Base-by-base conservation (phyloP, 35 echinoderm and acorn worm species). In the Holothuria glaberrima region DNA sequence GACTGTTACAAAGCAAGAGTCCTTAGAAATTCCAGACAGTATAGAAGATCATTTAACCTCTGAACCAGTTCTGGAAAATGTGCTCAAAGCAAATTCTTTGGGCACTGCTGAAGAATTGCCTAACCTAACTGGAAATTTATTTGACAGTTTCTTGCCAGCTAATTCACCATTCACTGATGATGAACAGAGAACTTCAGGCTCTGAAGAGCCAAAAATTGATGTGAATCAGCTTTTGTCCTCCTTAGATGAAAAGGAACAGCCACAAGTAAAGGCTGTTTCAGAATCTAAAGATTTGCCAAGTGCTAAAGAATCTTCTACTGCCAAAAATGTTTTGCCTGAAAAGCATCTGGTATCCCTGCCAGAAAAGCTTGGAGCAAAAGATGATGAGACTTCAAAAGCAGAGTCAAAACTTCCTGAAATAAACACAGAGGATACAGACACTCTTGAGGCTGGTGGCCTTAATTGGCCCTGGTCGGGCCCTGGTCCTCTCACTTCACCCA, bases 151-250 rank as follows among this genome's bases (percentile, higher is more conserved):
- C 30, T 34, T 87, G 22, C 85, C 85, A 9, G 85, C 85, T 46
- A 87, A 87, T 71, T 87, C 85, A 26, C 85, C 85, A 21, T 87
- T 87, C 54, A 87, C 85, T 7, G 85, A 87, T 87, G 85, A 87
- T 63, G 85, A 87, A 31, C 85, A 87, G 63, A 69, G 35, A 34
- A 67, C 34, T 44, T 69, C 60, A 36, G 66, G 54, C 20, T 69
- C 60, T 19, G 85, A 87, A 69, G 85, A 87, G 22, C 65, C 85
- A 25, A 71, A 67, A 50, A 67, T 87, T 54, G 85, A 87, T 63
- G 85, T 87, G 36, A 65, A 27, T 18, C 60, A 87, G 35, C 41
- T 87, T 29, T n/a, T 87, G 60, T 87, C 85, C 17, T 69, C 85
- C 3, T 50, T 87, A 21, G 85, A 87, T 35, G 85, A 87, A 59